Conservation (phyloP, 2,797 vertebrate species). For the Sebastes vulpes region DNA sequence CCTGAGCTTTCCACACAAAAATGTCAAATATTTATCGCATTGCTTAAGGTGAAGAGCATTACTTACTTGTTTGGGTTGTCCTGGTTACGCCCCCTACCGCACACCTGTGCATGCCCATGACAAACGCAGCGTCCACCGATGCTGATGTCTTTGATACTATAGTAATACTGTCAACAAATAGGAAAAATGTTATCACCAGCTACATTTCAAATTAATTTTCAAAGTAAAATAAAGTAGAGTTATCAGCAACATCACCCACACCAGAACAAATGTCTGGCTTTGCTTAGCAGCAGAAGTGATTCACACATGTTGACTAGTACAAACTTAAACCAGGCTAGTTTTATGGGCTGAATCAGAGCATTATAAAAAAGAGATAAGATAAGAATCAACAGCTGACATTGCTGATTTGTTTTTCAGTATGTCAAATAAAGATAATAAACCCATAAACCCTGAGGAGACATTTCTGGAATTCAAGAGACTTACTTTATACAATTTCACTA, state of each 20-base stretch:
- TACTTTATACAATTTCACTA: neutral
- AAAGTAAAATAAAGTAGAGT: neutral
- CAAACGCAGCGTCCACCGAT: constrained; percentile 94
- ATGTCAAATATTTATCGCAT: neutral
- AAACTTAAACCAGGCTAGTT: constrained; percentile 1
- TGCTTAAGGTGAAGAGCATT: neutral
- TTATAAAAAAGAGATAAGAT: constrained; percentile 15
- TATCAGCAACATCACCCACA: constrained; percentile 21
- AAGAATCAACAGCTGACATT: constrained; percentile 8
- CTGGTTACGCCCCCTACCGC: constrained; percentile 71
- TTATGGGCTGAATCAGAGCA: constrained; percentile 33
- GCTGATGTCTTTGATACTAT: constrained; percentile 97
- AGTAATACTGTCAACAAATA: constrained; percentile 89
- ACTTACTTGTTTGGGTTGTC: constrained; percentile 79
- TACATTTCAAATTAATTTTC: neutral
- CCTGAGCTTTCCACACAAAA: neutral
- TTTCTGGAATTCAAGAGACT: neutral
- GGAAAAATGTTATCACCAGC: constrained; percentile 1
- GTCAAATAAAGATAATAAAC: neutral
- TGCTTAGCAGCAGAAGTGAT: constrained; percentile 16
- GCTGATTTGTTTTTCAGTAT: neutral
- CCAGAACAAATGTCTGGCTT: constrained; percentile 31
- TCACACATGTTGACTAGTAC: constrained; percentile 18
- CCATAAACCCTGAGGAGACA: neutral
- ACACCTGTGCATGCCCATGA: constrained; percentile 91